These are phyloP conservation scores for Amorpha juglandis DNA, from an alignment of 2,888 invertebrate species.

Conservation along the genomic window DNA sequence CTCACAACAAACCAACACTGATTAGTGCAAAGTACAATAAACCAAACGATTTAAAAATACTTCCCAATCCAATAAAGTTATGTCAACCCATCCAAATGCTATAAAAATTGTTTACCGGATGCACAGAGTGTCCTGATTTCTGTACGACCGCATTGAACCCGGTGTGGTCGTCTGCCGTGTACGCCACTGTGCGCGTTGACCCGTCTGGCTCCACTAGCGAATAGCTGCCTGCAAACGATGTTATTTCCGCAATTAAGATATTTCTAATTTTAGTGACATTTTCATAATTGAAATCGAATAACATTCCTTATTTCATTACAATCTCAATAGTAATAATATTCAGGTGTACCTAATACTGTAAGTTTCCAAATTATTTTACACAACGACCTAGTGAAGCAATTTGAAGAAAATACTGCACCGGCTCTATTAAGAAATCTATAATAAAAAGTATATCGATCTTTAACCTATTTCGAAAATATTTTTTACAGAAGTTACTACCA, in stretches of 20 bases:
- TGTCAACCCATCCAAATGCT: constrained; percentile 17
- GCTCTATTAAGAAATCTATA: no score
- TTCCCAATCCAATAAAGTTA: not conserved
- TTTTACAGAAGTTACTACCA: not conserved
- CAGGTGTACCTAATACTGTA: not conserved
- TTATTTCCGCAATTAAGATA: not conserved
- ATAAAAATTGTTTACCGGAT: constrained; percentile 68
- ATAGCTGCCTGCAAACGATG: constrained; percentile 82
- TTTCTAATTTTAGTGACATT: not conserved
- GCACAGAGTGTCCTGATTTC: constrained; percentile 86
- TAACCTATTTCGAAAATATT: not conserved
- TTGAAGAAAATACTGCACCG: no score
- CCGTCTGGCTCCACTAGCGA: constrained; percentile 87
- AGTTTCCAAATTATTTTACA: not conserved
- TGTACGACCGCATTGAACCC: constrained; percentile 89
- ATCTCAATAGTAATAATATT: not conserved
- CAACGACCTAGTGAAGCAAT: not conserved
- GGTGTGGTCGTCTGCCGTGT: constrained; percentile 88
- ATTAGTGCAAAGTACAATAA: not conserved
- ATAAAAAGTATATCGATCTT: no score
- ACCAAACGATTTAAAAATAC: not conserved
- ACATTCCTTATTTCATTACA: no score
- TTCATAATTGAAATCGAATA: not conserved
- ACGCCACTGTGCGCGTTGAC: constrained; percentile 84
- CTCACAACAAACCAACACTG: no score